Evolutionary conservation across 2,797 vertebrate genomes (phyloP).

Genomic region (Rallus crepitans): DNA sequence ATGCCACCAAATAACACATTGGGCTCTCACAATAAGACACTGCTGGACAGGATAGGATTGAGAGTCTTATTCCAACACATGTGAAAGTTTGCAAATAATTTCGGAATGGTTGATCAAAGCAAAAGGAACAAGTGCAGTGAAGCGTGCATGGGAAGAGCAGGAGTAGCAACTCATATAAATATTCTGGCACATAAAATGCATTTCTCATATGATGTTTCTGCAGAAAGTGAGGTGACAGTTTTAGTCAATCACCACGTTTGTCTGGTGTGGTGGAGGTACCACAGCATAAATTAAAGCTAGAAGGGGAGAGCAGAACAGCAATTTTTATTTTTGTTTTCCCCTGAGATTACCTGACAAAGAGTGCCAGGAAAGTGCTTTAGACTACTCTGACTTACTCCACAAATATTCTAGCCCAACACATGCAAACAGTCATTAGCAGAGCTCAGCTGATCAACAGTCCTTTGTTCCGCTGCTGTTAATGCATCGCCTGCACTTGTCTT

Average conservation of each 20-base stretch:
- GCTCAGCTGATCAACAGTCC: not conserved
- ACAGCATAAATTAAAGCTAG: not conserved
- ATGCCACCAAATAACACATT: not conserved
- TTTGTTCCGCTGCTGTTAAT: not conserved
- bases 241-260: not conserved
- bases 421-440: not conserved
- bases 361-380: not conserved
- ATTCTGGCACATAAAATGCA: not conserved
- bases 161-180: not conserved
- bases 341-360: not conserved
- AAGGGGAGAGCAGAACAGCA: not conserved
- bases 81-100: not conserved
- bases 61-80: not conserved
- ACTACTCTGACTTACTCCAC: not conserved
- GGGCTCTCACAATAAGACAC: not conserved
- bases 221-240: not conserved
- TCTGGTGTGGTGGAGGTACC: not conserved
- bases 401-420: not conserved
- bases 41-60: not conserved
- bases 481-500: not conserved
- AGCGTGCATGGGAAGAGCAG: not conserved
- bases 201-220: not conserved
- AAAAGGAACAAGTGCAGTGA: slow-evolving; percentile 14
- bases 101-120: not conserved
- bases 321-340: not conserved